Evolutionary conservation across 1,140 invertebrate genomes (phyloP), one percentile per base, ranked within the genome.

Genomic region (Cataglyphis hispanica): DNA sequence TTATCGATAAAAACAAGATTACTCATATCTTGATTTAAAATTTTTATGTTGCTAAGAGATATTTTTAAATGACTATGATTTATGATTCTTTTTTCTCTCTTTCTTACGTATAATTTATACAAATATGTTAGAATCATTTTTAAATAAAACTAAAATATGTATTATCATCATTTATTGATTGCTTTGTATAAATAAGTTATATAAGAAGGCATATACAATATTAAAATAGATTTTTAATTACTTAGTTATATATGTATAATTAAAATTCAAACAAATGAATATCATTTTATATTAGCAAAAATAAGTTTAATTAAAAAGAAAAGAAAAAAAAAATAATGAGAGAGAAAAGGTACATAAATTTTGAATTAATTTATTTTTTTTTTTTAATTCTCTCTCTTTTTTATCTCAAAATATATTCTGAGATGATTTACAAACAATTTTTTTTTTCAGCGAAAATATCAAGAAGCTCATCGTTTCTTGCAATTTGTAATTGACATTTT

Each of bases 1-100:
- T 75, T 37, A 25, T 27, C 0, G 31, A 40, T 60, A 40, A 76
- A 60, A 16, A 2, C 3, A 46, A 76, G 10, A 76, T 76, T 6
- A 40, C 1, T 40, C 16, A 31, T 40, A 77, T 77, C 19, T 64
- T 50, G n/a, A 66, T 78, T 75, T 25, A 6, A 67, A 22, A 43
- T 13, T 75, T 8, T 61, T 27, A 61, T 27, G 8, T 34, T 46
- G 27, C 31, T 46, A 22, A 63, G 1, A 0, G 22, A 64, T 25
- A 34, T 58, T 37, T 2, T 4, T 7, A 37, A 58, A 75, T 1
- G 1, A 53, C 53, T 56, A 37, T 11, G 22, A 37, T 34, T 31
- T 56, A 37, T 11, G 34, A 37, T 34, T 31, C 1, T 31, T 4
- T 13, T 56, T 53, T 53, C 13, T 46, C 43, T 46, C 13, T 46